Base-by-base conservation (phyloP, 2,113 vertebrate species). In the Rousettus leschenaultii region DNA sequence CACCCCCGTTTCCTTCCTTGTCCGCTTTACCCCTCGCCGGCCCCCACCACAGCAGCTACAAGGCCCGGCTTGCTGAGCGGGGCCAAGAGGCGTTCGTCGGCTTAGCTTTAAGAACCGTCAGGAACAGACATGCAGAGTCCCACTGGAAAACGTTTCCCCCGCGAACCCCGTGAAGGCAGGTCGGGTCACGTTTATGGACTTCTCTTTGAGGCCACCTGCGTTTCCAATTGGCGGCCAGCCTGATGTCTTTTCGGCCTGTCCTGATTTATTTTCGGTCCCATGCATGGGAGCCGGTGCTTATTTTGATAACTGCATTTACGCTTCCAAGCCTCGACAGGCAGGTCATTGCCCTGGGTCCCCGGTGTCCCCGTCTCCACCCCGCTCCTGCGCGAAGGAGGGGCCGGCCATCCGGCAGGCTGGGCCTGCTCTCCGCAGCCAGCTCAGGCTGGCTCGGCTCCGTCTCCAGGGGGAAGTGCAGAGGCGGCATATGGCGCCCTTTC, bases 261-360 rank as follows among this genome's bases (percentile, higher is more conserved):
- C 79, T n/a, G 1, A 21, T 80, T 87, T 96, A 88, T 86, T 83
- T 86, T 30, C 77, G 66, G 95, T 80, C 71, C 53, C 66, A 3
- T 30, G 78, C 82, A 59, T 30, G 38, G 10, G 66, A 82, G 77
- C 84, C 53, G 28, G 85, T 4, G 74, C 92, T 97, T 94, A 68
- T 89, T 96, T 83, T 73, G 65, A 68, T 93, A 91, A 88, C 77
- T 48, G 82, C 59, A 30, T 83, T 68, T 71, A 43, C 2, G 53
- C 65, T 85, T 57, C 78, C 35, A 10, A 61, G 78, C 77, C 88
- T n/a, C 74, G 93, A 96, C 70, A 82, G 92, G 77, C 66, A 84
- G 82, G 85, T 68, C 59, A 18, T 82, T 12, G 22, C 80, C 24
- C 51, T 22, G 43, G 79, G 84, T 90, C 94, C 88, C 57, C 19